Percentiles rank a stretch among this genome's conserved stretches.
phyloP scores from a whole-genome alignment of 2,113 vertebrate genomes.

The Alouatta palliata region DNA sequence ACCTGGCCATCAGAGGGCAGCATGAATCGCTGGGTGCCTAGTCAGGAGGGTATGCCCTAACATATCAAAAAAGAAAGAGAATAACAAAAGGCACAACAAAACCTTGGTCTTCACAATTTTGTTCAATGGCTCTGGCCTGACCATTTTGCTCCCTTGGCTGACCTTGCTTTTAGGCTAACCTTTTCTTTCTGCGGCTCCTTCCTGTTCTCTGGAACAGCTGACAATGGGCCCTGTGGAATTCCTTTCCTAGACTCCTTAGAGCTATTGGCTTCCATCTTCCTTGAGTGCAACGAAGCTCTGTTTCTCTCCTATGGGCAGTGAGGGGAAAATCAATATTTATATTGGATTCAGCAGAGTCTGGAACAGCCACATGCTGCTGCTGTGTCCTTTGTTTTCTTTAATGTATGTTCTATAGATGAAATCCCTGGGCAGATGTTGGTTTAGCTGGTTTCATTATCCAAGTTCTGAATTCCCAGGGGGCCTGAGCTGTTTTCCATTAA shows the following conservation, averaged over 20 bases:
- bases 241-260: background rate
- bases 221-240: background rate
- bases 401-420: conserved; percentile 19
- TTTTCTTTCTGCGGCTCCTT: conserved; percentile 44
- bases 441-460: conserved; percentile 58
- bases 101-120: background rate
- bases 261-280: conserved; percentile 19
- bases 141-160: background rate
- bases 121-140: background rate
- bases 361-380: background rate
- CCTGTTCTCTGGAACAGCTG: conserved; percentile 47
- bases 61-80: background rate
- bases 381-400: conserved; percentile 6
- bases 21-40: background rate
- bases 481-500: conserved; percentile 49
- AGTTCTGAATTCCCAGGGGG: conserved; percentile 46
- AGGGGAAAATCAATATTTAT: conserved; percentile 32
- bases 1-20: background rate
- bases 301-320: background rate
- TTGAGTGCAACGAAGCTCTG: background rate
- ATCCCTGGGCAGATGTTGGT: conserved; percentile 31
- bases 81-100: background rate
- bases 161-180: background rate
- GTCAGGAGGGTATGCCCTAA: background rate
- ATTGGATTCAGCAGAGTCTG: conserved; percentile 20